Conservation (phyloP, 1,140 invertebrate genomes). For the Drosophila tani region DNA sequence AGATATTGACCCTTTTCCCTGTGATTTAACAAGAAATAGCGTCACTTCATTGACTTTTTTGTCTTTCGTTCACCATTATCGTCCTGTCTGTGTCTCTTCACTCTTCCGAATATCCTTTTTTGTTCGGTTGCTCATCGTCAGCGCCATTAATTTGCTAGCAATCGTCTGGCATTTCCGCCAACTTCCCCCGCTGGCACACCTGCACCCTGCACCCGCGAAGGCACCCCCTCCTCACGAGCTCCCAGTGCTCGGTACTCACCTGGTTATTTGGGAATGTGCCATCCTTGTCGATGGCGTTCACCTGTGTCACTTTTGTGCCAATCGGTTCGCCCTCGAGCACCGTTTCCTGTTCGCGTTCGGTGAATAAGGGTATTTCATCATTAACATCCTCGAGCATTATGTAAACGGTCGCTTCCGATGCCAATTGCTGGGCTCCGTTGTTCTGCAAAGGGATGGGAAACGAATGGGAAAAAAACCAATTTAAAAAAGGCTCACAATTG, state of each 20-base stretch:
- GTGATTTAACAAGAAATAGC: background rate
- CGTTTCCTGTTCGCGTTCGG: conserved; percentile 96
- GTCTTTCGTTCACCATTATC: background rate
- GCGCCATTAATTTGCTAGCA: conserved; percentile 67
- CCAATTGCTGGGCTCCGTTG: conserved; percentile 97
- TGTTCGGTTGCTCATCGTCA: conserved; percentile 12
- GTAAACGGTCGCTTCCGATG: conserved; percentile 96
- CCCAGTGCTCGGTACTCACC: conserved; percentile 86
- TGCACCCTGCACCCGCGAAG: background rate
- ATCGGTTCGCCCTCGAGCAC: conserved; percentile 97
- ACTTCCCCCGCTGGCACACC: conserved; percentile 13
- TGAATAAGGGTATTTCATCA: conserved; percentile 98
- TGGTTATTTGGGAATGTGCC: conserved; percentile 97
- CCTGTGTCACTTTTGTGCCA: conserved; percentile 97
- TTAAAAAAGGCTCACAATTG: conserved; percentile 17
- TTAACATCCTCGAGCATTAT: conserved; percentile 98
- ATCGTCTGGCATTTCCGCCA: conserved; percentile 62
- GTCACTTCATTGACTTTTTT: background rate
- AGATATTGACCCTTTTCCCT: background rate
- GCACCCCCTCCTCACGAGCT: background rate
- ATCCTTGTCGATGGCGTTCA: conserved; percentile 98
- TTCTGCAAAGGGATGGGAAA: conserved; percentile 88
- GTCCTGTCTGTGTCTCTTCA: conserved; percentile 5
- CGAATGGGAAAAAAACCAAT: conserved; percentile 13
- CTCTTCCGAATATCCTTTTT: conserved; percentile 5